Base-by-base conservation (phyloP, 2,797 vertebrate genomes). In the Fringilla coelebs region DNA sequence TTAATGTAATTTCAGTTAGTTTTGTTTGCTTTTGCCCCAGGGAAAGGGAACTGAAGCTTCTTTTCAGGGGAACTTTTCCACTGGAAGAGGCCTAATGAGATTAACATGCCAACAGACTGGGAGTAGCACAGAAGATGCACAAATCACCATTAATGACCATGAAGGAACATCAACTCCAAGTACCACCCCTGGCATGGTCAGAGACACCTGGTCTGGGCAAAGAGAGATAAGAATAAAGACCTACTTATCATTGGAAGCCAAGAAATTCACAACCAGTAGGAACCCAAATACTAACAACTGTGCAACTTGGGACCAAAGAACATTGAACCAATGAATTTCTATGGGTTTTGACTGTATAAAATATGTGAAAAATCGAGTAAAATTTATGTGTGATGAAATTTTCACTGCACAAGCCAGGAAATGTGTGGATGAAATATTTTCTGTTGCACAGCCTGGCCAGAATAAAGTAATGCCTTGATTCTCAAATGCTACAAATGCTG, bases 211-310 rank as follows among this genome's bases (percentile, higher is more conserved):
- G 13, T 17, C 9, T 14, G 13, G 13, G 2, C 4, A 41, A 11
- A 34, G 10, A 55, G 8, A 55, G 34, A 9, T 16, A 65, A 57
- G 31, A 65, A 49, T 13, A 36, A 65, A 14, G 3, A 57, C 9
- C 11, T 11, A 25, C 55, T 48, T 9, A 34, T 2, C 11, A 36
- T 17, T 0, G 0, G 9, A 41, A 4, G 21, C 1, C 1, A 41
- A 34, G 29, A 40, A 29, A 73, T 17, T 13, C 0, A 0, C 34
- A 49, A 31, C 31, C 19, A 34, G 6, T 11, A 25, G 11, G 13
- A 55, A 17, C 9, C 7, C 43, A 41, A 21, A 11, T 41, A 31
- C 4, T 34, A 31, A 40, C 19, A 48, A 17, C 13, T 9, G 3
- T 0, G 0, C 17, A 41, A 25, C 49, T 21, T 55, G 31, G 36